Percentiles rank a stretch among this genome's conserved stretches.
These are phyloP conservation scores for Rhinella marina DNA, from an alignment of 2,797 vertebrate genomes.

Conservation along the genomic window DNA sequence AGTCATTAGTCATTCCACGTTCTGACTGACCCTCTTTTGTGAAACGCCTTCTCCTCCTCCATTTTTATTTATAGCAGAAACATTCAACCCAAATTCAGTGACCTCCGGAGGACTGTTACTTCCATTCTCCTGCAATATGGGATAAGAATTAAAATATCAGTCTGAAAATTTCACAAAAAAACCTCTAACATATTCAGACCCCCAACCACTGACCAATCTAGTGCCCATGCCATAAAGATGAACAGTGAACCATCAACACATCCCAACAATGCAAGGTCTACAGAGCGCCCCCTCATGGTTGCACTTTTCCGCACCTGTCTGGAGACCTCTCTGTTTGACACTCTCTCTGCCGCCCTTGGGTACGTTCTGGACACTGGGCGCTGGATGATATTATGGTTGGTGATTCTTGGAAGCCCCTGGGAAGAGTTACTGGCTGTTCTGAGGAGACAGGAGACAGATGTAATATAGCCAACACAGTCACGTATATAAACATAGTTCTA, in stretches of 20 bases:
- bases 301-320: not conserved
- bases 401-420: conserved; percentile 74
- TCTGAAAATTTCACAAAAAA: not conserved
- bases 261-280: not conserved
- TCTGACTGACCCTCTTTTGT: conserved; percentile 75
- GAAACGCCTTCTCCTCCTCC: conserved; percentile 66
- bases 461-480: not conserved
- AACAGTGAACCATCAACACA: not conserved
- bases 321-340: conserved; percentile 66
- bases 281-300: not conserved
- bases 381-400: conserved; percentile 64
- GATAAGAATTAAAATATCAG: not conserved
- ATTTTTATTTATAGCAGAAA: conserved; percentile 78
- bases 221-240: not conserved
- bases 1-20: too few species aligned
- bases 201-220: not conserved
- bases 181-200: too few species aligned
- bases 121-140: conserved; percentile 74
- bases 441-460: conserved; percentile 49
- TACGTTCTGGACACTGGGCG: conserved; percentile 67
- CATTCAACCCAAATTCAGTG: conserved; percentile 82
- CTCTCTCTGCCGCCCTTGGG: conserved; percentile 63
- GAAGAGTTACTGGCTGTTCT: conserved; percentile 69
- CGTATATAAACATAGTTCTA: too few species aligned
- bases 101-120: conserved; percentile 65